Conservation (phyloP, 2,888 invertebrate species). For the Polymixis lichenea region DNA sequence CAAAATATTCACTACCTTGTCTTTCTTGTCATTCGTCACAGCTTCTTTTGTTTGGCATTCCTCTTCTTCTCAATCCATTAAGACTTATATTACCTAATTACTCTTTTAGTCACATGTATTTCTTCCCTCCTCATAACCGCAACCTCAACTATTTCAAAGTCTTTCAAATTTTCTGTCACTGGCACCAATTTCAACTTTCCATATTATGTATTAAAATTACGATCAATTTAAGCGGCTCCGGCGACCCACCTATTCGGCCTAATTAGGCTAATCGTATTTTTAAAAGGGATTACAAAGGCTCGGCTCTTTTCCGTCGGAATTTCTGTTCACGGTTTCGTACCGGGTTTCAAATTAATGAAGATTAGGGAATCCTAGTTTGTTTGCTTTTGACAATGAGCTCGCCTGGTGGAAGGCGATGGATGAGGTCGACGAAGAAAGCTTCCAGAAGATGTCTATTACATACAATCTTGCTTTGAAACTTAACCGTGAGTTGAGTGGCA, state of each 20-base stretch:
- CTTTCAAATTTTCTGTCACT: not conserved
- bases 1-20: not conserved
- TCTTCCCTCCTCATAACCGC: not conserved
- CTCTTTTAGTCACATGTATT: not conserved
- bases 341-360: not conserved
- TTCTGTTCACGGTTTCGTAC: not conserved
- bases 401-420: not conserved
- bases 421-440: not conserved
- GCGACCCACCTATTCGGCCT: not conserved
- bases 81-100: not conserved
- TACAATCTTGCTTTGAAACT: not conserved
- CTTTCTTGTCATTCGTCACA: not conserved
- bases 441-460: not conserved
- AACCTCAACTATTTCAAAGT: not conserved
- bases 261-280: slow-evolving; percentile 30
- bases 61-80: not conserved
- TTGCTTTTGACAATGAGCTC: not conserved
- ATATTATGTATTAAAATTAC: slow-evolving; percentile 7
- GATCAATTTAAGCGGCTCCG: not conserved
- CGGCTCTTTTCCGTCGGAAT: not conserved
- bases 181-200: not conserved
- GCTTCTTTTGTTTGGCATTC: not conserved
- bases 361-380: not conserved
- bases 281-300: slow-evolving; percentile 21
- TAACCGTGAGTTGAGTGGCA: not conserved